Evolutionary conservation across 2,113 vertebrate species (phyloP).

Genomic region (Cranoglanis bouderius): DNA sequence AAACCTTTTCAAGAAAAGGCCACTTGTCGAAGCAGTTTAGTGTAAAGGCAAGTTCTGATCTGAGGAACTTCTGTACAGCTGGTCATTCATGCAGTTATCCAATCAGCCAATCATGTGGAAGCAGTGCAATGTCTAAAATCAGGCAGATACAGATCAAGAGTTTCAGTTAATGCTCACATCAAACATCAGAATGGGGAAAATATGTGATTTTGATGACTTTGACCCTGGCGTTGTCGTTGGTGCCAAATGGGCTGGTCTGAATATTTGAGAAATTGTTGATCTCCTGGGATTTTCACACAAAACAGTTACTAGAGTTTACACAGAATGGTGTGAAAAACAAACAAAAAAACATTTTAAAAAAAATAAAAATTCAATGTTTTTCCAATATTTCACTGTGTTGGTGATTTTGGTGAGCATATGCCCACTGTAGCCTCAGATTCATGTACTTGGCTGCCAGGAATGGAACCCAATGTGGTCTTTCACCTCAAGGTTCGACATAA

Average conservation of each 20-base stretch:
- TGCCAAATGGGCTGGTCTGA: background rate
- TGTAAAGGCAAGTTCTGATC: background rate
- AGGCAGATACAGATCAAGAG: background rate
- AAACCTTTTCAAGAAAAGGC: background rate
- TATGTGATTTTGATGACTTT: background rate
- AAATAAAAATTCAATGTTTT: background rate
- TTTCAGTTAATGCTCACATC: background rate
- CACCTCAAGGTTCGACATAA: background rate
- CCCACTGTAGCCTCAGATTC: background rate
- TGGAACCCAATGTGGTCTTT: background rate
- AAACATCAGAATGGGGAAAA: background rate
- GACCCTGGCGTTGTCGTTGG: background rate
- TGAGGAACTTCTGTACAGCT: background rate
- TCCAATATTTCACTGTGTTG: background rate
- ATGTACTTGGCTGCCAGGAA: background rate
- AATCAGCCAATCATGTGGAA: background rate
- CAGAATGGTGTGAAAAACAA: background rate
- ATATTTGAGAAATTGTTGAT: background rate
- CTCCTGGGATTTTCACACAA: background rate
- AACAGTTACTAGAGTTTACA: background rate
- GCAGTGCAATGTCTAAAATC: background rate
- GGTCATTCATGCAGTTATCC: background rate
- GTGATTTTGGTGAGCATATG: background rate
- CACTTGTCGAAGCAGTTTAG: background rate
- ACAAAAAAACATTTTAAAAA: background rate